Conservation (phyloP, 2,113 vertebrate genomes). For the Mugil cephalus region DNA sequence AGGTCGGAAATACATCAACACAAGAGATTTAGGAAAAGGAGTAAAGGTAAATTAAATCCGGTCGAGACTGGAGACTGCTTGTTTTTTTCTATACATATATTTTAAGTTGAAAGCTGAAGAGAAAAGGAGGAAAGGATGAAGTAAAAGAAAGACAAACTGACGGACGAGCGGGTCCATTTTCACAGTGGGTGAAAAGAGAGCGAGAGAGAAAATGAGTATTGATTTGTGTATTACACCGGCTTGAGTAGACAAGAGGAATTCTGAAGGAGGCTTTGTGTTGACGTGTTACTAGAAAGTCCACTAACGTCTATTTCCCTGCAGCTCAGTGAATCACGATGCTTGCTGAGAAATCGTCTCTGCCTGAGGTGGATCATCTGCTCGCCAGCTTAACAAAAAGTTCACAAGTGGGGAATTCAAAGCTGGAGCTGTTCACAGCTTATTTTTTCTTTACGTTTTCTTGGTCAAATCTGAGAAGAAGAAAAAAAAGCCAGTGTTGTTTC, state of each 20-base stretch:
- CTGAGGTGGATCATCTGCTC: constrained; percentile 7
- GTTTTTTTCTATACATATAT: not conserved
- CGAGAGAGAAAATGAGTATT: constrained; percentile 1
- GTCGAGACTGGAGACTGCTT: not conserved
- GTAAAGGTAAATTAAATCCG: too few relatives aligned
- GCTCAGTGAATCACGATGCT: constrained; percentile 17
- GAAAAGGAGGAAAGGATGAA: not conserved
- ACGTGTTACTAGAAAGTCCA: constrained; percentile 18
- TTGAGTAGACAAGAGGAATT: constrained; percentile 36
- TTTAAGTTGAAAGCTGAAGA: not conserved
- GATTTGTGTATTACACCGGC: constrained; percentile 44
- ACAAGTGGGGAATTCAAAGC: too few relatives aligned
- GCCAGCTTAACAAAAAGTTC: not conserved
- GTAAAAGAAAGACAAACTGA: not conserved
- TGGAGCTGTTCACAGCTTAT: too few relatives aligned
- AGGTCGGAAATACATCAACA: constrained; percentile 37
- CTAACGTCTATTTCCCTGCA: constrained; percentile 28
- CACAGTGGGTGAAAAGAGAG: not conserved
- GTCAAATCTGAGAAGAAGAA: too few relatives aligned
- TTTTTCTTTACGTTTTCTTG: too few relatives aligned
- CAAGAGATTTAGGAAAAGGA: not conserved
- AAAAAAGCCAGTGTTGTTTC: too few relatives aligned
- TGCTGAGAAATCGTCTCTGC: not conserved
- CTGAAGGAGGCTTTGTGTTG: constrained; percentile 43
- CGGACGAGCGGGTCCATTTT: not conserved